Conservation (phyloP, 2,113 vertebrate genomes). For the Pteronura brasiliensis region DNA sequence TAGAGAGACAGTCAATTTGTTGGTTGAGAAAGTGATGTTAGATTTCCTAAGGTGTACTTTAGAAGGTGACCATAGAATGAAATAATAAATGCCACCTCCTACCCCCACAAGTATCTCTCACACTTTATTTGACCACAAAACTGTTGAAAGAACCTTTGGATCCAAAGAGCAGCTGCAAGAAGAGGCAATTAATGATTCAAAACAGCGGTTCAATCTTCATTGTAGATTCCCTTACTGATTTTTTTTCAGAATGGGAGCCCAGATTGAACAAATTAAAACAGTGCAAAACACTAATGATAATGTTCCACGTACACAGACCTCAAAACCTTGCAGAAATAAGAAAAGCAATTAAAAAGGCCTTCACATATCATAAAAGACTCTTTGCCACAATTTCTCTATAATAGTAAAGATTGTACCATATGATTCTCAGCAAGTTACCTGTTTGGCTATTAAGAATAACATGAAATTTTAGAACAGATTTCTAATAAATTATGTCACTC, state of each 20-base stretch:
- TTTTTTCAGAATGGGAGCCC: neutral
- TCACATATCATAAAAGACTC: neutral
- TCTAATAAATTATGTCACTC: neutral
- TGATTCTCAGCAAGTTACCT: neutral
- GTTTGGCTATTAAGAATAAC: neutral
- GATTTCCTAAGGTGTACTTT: neutral
- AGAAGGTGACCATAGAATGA: neutral
- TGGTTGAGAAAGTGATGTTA: neutral
- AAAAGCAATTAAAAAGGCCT: neutral
- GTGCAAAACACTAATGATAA: neutral
- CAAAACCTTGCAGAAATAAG: neutral
- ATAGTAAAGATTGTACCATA: neutral
- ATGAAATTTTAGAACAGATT: neutral
- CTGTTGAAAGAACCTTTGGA: neutral
- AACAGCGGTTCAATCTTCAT: neutral
- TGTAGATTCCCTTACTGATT: neutral
- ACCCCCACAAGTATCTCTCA: neutral
- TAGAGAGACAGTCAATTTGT: slow-evolving; percentile 14
- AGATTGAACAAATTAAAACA: neutral
- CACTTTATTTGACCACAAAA: neutral
- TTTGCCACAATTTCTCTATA: neutral
- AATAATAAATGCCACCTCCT: neutral
- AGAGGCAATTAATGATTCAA: neutral
- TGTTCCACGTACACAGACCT: neutral
- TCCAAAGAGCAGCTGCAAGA: neutral